Conservation (phyloP, 2,797 vertebrate species). For the Lutjanus argentimaculatus region DNA sequence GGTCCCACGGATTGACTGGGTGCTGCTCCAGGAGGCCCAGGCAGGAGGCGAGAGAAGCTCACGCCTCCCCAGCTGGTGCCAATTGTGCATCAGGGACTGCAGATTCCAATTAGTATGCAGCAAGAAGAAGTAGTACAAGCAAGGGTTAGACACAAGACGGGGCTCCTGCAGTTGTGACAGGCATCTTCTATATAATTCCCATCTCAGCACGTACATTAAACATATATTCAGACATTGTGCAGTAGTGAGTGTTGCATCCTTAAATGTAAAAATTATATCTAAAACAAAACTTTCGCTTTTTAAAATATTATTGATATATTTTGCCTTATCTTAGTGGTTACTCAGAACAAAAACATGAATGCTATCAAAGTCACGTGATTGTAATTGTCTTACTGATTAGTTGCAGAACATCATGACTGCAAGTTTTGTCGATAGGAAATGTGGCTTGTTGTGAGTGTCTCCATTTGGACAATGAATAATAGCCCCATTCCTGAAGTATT, state of each 20-base stretch:
- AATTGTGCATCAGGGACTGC: too few species aligned
- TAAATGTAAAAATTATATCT: neutral
- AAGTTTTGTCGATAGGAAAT: too few species aligned
- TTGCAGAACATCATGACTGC: neutral
- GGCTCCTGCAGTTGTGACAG: too few species aligned
- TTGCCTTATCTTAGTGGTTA: neutral
- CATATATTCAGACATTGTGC: neutral
- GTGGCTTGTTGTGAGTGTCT: neutral
- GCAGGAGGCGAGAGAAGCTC: too few species aligned
- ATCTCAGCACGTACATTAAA: neutral
- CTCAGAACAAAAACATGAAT: neutral
- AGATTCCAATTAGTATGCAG: too few species aligned
- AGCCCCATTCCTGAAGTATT: neutral
- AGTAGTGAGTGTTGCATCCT: neutral
- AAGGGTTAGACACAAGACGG: too few species aligned
- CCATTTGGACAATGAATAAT: neutral
- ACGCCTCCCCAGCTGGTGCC: too few species aligned
- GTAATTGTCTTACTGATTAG: neutral
- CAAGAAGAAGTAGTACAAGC: too few species aligned
- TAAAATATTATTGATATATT: neutral
- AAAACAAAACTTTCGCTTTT: too few species aligned
- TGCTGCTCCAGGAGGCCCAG: too few species aligned
- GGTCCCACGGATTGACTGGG: too few species aligned
- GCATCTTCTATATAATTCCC: neutral
- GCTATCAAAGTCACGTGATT: neutral